These are phyloP conservation scores for Leucophora obtusa DNA, from an alignment of 2,888 invertebrate species.

Conservation along the genomic window DNA sequence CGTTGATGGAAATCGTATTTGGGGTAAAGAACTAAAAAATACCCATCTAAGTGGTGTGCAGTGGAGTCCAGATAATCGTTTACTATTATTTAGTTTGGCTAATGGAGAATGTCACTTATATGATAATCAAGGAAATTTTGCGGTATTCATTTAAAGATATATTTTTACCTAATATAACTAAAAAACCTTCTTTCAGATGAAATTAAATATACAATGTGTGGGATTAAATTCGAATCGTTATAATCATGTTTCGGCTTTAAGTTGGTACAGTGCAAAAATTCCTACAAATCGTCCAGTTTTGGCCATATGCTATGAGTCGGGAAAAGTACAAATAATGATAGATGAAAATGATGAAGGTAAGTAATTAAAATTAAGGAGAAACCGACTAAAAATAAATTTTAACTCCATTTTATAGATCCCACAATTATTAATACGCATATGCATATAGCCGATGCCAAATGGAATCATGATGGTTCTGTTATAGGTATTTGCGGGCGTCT, in stretches of 20 bases:
- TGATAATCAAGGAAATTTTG: constrained; percentile 93
- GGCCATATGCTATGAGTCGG: constrained; percentile 92
- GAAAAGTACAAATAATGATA: constrained; percentile 92
- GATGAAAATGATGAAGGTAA: constrained; percentile 92
- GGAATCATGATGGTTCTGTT: constrained; percentile 96
- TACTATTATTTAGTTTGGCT: constrained; percentile 92
- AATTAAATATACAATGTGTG: constrained; percentile 83
- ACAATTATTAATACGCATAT: constrained; percentile 90
- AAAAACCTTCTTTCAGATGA: constrained; percentile 81
- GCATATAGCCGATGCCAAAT: constrained; percentile 88
- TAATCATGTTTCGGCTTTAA: constrained; percentile 85
- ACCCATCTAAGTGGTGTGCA: constrained; percentile 90
- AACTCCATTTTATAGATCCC: constrained; percentile 81
- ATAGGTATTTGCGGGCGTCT: constrained; percentile 90
- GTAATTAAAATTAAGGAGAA: constrained; percentile 38
- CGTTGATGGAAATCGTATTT: constrained; percentile 97
- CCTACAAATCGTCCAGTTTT: constrained; percentile 88
- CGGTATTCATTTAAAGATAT: constrained; percentile 77
- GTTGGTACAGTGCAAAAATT: constrained; percentile 91
- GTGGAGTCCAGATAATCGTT: constrained; percentile 97
- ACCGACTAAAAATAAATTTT: not conserved
- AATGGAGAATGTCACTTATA: constrained; percentile 97
- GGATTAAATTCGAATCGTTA: constrained; percentile 79
- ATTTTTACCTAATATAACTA: not conserved
- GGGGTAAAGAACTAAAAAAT: constrained; percentile 98